These are phyloP conservation scores for Bergia puertoricense DNA, from an alignment of 92 coral and sea anemone genomes.

Conservation along the genomic window DNA sequence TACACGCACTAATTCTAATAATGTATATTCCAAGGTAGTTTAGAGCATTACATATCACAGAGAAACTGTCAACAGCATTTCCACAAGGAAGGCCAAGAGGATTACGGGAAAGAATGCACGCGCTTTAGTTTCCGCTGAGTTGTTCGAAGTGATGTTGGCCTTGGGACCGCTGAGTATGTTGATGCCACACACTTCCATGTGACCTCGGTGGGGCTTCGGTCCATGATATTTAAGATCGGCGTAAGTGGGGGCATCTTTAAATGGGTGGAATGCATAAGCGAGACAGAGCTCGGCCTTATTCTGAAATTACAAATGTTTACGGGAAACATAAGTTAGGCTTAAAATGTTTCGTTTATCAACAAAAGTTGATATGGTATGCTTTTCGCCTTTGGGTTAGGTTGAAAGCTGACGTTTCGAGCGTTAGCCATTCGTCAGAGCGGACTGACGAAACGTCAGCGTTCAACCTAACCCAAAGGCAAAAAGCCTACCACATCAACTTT, in stretches of 20 bases:
- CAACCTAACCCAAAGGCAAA: too few relatives aligned
- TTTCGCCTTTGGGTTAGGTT: too few relatives aligned
- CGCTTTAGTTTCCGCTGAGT: not conserved
- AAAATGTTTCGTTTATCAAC: too few relatives aligned
- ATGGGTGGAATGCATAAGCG: not conserved
- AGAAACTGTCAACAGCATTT: not conserved
- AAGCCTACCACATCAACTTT: too few relatives aligned
- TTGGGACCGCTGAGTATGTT: not conserved
- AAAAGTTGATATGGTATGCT: too few relatives aligned
- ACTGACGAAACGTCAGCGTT: too few relatives aligned
- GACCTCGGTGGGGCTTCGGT: not conserved
- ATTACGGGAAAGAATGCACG: not conserved
- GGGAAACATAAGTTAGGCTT: not conserved
- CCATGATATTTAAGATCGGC: not conserved
- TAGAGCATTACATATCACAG: not conserved
- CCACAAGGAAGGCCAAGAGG: not conserved
- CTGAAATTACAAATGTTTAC: not conserved
- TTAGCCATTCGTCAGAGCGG: too few relatives aligned
- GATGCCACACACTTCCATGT: not conserved
- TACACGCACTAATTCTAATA: too few relatives aligned
- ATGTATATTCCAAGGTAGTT: not conserved
- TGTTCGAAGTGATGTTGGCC: not conserved
- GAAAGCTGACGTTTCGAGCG: too few relatives aligned
- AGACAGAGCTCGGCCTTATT: not conserved
- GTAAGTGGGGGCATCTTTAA: not conserved